These are phyloP conservation scores for Hesperophylax magnus DNA, from an alignment of 1,140 invertebrate genomes.

Conservation along the genomic window DNA sequence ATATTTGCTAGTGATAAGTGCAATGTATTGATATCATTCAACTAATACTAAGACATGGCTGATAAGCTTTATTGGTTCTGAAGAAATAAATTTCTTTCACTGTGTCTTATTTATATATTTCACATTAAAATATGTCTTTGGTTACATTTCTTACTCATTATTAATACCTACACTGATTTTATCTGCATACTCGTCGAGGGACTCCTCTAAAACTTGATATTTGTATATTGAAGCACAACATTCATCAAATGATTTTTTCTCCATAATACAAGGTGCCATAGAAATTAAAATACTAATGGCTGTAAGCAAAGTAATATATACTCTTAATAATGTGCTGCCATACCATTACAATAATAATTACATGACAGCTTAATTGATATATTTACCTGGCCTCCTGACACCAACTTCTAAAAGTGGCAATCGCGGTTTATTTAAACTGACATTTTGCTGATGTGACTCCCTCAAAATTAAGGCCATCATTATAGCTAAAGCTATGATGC, in stretches of 20 bases:
- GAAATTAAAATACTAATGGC: constrained; percentile 36
- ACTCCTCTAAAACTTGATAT: constrained; percentile 35
- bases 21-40: no score
- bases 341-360: neutral
- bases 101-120: no score
- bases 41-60: no score
- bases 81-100: no score
- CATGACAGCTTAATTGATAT: neutral
- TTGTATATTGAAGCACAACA: neutral
- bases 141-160: neutral
- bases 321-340: neutral
- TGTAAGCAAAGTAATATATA: constrained; percentile 5
- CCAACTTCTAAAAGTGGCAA: constrained; percentile 16
- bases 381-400: constrained; percentile 20
- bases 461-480: constrained; percentile 33
- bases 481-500: constrained; percentile 19
- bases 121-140: no score
- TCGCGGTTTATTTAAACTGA: constrained; percentile 26
- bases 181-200: constrained; percentile 19
- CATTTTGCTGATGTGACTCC: constrained; percentile 30
- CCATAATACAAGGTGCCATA: constrained; percentile 37
- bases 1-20: no score
- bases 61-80: no score
- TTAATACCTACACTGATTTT: constrained; percentile 8
- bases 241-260: constrained; percentile 42